These are phyloP conservation scores for Sinocyclocheilus maitianheensis DNA, from an alignment of 2,113 vertebrate genomes.

Conservation along the genomic window DNA sequence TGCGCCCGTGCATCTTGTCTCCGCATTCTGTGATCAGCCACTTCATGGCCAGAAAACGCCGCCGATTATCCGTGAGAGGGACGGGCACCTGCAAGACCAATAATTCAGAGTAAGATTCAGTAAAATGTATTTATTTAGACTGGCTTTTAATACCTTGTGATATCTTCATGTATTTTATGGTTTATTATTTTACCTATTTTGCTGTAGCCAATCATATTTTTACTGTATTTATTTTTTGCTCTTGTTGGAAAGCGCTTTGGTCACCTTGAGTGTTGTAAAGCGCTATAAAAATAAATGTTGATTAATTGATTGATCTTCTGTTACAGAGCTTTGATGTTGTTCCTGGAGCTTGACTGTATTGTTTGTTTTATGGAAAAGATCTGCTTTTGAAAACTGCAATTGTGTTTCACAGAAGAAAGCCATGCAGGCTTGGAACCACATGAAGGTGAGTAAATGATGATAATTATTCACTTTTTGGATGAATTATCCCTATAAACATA, in stretches of 20 bases:
- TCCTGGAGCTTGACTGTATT: neutral
- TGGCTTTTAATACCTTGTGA: conserved; percentile 35
- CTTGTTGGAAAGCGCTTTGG: too few species aligned
- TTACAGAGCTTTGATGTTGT: neutral
- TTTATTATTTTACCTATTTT: too few species aligned
- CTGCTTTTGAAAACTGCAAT: neutral
- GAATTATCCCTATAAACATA: neutral
- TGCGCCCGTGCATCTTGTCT: conserved; percentile 83
- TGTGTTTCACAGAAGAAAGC: neutral
- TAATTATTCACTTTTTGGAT: neutral
- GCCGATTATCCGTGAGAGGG: too few species aligned
- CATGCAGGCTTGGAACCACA: neutral
- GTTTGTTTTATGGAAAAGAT: neutral
- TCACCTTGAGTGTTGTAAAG: too few species aligned
- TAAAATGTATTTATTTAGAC: too few species aligned
- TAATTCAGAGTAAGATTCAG: too few species aligned
- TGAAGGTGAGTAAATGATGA: neutral
- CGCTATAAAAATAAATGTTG: too few species aligned
- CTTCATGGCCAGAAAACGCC: conserved; percentile 96
- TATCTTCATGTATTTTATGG: too few species aligned
- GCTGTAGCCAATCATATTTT: too few species aligned
- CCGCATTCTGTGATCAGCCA: conserved; percentile 92
- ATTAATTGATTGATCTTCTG: neutral
- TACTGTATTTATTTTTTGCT: too few species aligned
- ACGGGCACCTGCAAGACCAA: too few species aligned